Evolutionary conservation across 1,140 invertebrate species (phyloP).

Genomic region (Patella vulgata): DNA sequence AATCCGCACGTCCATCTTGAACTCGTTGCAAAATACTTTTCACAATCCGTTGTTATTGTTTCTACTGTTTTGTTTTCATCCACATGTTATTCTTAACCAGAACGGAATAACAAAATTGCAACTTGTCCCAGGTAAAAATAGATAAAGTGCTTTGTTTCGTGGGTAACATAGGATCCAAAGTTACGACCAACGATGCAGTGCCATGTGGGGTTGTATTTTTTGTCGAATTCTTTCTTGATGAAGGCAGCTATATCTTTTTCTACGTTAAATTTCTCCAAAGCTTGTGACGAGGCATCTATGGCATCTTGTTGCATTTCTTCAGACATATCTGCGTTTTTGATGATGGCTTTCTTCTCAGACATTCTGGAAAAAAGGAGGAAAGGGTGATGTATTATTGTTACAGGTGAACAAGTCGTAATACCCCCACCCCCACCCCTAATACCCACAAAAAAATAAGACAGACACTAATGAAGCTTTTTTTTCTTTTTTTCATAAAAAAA

Average conservation of each 20-base stretch:
- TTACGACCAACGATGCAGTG: slow-evolving; percentile 91
- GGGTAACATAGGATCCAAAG: slow-evolving; percentile 93
- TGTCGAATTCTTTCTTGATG: slow-evolving; percentile 88
- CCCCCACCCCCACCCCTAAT: too few relatives aligned
- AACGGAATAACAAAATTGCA: slow-evolving; percentile 97
- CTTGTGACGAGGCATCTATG: slow-evolving; percentile 97
- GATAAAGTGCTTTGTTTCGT: slow-evolving; percentile 96
- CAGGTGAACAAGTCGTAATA: too few relatives aligned
- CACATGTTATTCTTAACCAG: too few relatives aligned
- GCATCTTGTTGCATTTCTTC: slow-evolving; percentile 99
- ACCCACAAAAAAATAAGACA: too few relatives aligned
- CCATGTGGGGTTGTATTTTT: slow-evolving; percentile 76
- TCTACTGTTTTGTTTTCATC: too few relatives aligned
- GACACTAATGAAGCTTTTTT: too few relatives aligned
- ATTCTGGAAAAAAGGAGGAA: slow-evolving; percentile 69
- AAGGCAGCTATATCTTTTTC: slow-evolving; percentile 96
- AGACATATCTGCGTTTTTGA: slow-evolving; percentile 99
- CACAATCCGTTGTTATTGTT: too few relatives aligned
- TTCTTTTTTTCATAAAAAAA: too few relatives aligned
- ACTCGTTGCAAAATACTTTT: too few relatives aligned
- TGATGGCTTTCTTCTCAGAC: slow-evolving; percentile 97
- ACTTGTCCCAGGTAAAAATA: slow-evolving; percentile 97
- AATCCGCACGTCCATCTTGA: too few relatives aligned
- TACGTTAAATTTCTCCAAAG: slow-evolving; percentile 98
- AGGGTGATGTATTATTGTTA: not conserved